Base-by-base conservation (phyloP, 2,113 vertebrate genomes). In the Gavia stellata region DNA sequence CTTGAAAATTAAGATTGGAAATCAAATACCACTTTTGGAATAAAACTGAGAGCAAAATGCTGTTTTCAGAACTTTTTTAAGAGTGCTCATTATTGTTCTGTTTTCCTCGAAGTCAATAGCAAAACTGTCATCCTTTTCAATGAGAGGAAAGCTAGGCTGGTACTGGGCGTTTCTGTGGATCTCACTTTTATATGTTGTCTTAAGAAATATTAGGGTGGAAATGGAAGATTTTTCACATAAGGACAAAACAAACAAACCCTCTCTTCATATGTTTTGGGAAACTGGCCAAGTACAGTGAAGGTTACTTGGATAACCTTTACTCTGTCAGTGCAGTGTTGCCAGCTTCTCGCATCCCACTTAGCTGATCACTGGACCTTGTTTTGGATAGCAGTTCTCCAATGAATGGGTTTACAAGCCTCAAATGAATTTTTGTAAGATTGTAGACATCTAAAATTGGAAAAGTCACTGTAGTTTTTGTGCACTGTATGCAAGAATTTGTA, bases 21-120 rank as follows among this genome's bases (percentile, higher is more conserved):
- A 77, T 68, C 31, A 82, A n/a, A 52, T 75, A 66, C 25, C 4
- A 6, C 20, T 74, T 87, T 44, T 55, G 40, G 73, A 93, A 63
- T 47, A 79, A 90, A 93, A 47, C 44, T 13, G 34, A 80, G 29
- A 67, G 38, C 20, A 93, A 77, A 94, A 42, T 85, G 20, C 26
- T 86, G 20, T 47, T 86, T 88, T 77, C 68, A n/a, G 36, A 72
- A 29, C 17, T 16, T 75, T 94, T 92, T 70, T 68, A 50, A 65
- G 56, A 86, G 19, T 0, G 0, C 14, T 87, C 3, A 2, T 47
- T 29, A 23, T 38, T 77, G 34, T 45, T 86, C 16, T 34, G 5
- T 91, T 81, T 91, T 71, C 14, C 29, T 86, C 4, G 1, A 78
- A 66, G 28, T 81, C 36, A 36, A 4, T 25, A 67, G 44, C 14